Evolutionary conservation across 2,113 vertebrate genomes (phyloP).

Genomic region (Chloebia gouldiae): DNA sequence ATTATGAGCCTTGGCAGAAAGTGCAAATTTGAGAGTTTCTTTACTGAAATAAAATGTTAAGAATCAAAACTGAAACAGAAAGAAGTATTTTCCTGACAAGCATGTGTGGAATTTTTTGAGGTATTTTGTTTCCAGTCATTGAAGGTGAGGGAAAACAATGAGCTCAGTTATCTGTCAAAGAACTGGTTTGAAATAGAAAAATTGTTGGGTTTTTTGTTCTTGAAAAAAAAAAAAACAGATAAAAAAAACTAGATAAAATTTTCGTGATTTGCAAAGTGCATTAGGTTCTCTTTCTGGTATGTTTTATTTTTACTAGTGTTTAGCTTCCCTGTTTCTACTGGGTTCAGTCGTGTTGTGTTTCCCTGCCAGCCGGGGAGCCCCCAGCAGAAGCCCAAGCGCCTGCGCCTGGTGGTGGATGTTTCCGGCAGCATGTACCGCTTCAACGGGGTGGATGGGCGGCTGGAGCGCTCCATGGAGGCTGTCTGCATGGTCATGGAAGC

Average conservation of each 20-base stretch:
- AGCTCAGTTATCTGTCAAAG: neutral
- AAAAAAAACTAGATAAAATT: neutral
- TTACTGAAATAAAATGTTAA: neutral
- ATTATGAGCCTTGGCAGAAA: neutral
- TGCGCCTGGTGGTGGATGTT: conserved; percentile 88
- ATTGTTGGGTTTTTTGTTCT: neutral
- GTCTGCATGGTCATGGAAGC: conserved; percentile 98
- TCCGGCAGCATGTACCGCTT: conserved; percentile 98
- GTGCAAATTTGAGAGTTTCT: neutral
- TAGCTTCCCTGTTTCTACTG: neutral
- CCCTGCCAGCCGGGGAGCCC: conserved; percentile 83
- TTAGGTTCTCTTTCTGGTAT: neutral
- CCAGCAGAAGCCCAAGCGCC: conserved; percentile 91
- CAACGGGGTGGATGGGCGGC: conserved; percentile 88
- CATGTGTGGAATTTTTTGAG: neutral
- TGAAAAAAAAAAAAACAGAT: neutral
- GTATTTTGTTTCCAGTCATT: neutral
- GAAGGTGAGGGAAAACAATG: neutral
- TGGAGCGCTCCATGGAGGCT: conserved; percentile 96
- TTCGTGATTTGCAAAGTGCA: rapidly evolving
- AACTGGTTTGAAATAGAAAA: neutral
- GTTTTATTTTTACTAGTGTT: neutral
- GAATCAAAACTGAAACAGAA: conserved; percentile 13
- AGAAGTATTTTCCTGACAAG: neutral
- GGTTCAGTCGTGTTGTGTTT: neutral